Percentiles rank a stretch among this genome's conserved stretches.
phyloP scores from a whole-genome alignment of 1,140 invertebrate genomes.

The Bombus soroeensis region DNA sequence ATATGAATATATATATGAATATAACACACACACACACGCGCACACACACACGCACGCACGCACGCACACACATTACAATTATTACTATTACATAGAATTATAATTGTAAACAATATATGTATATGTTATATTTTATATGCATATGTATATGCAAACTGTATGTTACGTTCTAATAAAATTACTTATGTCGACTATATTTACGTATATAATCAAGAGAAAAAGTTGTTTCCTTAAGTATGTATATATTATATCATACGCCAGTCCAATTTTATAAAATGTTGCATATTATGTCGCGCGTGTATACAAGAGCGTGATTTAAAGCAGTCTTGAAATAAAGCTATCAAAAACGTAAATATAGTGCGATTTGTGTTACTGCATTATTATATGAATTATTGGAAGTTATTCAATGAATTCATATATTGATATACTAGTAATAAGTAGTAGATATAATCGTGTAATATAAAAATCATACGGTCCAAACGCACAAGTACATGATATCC shows the following conservation, averaged over 20 bases:
- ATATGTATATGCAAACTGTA: neutral
- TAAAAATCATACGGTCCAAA: conserved; percentile 15
- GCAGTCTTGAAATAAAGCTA: neutral
- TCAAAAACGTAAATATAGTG: conserved; percentile 14
- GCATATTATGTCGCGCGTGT: too few species aligned
- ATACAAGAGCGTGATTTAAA: neutral
- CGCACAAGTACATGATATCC: neutral
- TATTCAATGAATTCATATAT: conserved; percentile 24
- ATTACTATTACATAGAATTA: too few species aligned
- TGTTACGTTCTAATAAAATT: neutral
- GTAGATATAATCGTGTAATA: neutral
- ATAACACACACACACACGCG: too few species aligned
- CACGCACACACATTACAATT: neutral
- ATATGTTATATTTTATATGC: neutral
- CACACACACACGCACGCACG: too few species aligned
- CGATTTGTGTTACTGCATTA: neutral
- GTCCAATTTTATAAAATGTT: neutral
- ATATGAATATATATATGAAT: neutral
- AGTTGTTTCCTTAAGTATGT: neutral
- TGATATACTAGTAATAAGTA: neutral
- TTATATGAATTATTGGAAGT: conserved; percentile 6
- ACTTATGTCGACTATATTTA: neutral
- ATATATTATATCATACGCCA: neutral
- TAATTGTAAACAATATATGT: neutral
- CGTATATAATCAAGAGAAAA: too few species aligned